These are phyloP conservation scores for Campoplex nolae DNA, from an alignment of 2,888 invertebrate genomes.

Conservation along the genomic window DNA sequence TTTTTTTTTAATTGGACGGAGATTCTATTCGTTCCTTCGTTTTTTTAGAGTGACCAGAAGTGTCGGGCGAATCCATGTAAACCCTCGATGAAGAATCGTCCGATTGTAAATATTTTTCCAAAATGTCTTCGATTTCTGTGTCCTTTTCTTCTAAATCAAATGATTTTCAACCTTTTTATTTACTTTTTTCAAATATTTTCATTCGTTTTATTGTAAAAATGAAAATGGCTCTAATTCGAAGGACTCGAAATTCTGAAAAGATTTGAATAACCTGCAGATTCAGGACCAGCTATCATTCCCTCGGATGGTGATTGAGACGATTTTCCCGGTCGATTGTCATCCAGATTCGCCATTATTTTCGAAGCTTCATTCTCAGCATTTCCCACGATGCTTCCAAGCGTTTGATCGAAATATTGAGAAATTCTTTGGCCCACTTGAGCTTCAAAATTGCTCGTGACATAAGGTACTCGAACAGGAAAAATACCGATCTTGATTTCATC, in stretches of 20 bases:
- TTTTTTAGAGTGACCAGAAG: neutral
- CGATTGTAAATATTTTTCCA: neutral
- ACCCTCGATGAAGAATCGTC: constrained; percentile 24
- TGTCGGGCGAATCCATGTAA: neutral
- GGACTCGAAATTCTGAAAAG: too few species aligned
- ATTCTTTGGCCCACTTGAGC: constrained; percentile 30
- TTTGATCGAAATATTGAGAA: neutral
- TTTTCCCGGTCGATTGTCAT: neutral
- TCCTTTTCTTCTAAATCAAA: neutral
- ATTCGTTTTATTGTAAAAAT: neutral
- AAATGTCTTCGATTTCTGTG: neutral
- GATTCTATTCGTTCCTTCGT: neutral
- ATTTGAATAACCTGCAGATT: too few species aligned
- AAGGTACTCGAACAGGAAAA: constrained; percentile 48
- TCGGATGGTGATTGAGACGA: neutral
- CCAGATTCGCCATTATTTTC: neutral
- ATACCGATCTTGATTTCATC: constrained; percentile 45
- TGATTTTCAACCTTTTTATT: neutral
- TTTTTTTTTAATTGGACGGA: neutral
- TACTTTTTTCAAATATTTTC: neutral
- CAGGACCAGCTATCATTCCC: neutral
- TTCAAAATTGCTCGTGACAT: constrained; percentile 41
- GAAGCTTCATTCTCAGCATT: neutral
- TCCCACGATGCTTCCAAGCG: neutral
- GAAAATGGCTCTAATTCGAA: neutral